Percentiles rank a stretch among this genome's conserved stretches.
Conservation (phyloP, 2,113 vertebrate genomes). For the Syrmaticus mikado region DNA sequence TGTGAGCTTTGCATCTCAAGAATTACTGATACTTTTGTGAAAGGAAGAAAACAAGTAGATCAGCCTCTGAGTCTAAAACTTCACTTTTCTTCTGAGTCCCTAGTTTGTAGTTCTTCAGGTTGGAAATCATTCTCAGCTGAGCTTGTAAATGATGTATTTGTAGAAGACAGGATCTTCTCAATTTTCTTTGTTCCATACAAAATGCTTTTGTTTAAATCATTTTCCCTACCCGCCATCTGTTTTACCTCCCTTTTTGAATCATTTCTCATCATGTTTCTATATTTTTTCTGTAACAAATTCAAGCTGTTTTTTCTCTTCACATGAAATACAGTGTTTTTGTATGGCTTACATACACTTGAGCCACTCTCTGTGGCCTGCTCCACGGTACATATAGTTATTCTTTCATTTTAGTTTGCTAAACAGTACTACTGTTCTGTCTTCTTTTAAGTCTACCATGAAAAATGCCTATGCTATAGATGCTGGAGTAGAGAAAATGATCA, state of each 20-base stretch:
- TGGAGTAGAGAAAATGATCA: background rate
- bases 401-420: background rate
- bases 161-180: background rate
- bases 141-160: background rate
- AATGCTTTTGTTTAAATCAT: conserved; percentile 10
- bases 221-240: conserved; percentile 6
- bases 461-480: background rate
- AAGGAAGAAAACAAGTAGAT: background rate
- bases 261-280: background rate
- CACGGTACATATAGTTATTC: background rate
- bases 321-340: background rate
- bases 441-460: background rate
- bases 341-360: background rate
- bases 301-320: conserved; percentile 5
- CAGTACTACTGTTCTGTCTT: background rate
- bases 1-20: background rate
- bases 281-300: conserved; percentile 12
- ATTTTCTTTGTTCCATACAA: background rate
- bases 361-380: background rate
- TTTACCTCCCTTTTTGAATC: background rate
- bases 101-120: background rate
- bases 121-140: background rate
- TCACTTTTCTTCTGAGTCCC: background rate
- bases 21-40: background rate
- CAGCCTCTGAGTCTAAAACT: background rate